Evolutionary conservation across 2,888 invertebrate genomes (phyloP), one percentile per base, ranked within the genome.

Genomic region (Euspilapteryx auroguttella): DNA sequence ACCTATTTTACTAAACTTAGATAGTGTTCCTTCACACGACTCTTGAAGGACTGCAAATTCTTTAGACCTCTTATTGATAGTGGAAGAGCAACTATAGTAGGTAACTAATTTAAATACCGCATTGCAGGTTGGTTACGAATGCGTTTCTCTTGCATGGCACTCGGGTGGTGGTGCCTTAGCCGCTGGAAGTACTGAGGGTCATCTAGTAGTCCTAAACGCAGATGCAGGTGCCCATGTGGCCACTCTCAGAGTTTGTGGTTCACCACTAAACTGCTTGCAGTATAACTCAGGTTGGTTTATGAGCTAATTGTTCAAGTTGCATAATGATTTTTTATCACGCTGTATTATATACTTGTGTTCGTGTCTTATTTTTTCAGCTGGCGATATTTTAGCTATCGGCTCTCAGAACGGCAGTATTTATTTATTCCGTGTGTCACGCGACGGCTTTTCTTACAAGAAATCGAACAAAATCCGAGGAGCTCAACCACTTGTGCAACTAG

Each of bases 391-490:
- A 31, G 93, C 94, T 3, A 88, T 93, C 52, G 94, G 93, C 2
- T 91, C 91, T 0, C 92, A 94, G 59, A 94, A 94, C 48, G 94
- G 94, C 20, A 86, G 86, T 45, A 76, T 77, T 33, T 77, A 77
- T 34, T 35, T 75, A 8, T 94, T 91, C 73, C 79, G 89, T 29
- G 90, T 93, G 3, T 89, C 89, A 8, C 82, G 93, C 26, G 91
- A 93, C 49, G 94, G 94, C 2, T 92, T 90, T 53, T 89, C 90
- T 0, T 94, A 92, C 58, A 90, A 91, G 51, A 91, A 92, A 50
- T 87, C 88, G 9, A 91, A 91, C 49, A 92, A 91, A 64, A 91
- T 92, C 33, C 79, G 91, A 10, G 92, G 92, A 0, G 83, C 88
- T 0, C 92, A 92, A 47, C 87, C 91, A 0, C 71, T 94, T 3